Conservation (phyloP, 2,797 vertebrate species). For the Menidia menidia region DNA sequence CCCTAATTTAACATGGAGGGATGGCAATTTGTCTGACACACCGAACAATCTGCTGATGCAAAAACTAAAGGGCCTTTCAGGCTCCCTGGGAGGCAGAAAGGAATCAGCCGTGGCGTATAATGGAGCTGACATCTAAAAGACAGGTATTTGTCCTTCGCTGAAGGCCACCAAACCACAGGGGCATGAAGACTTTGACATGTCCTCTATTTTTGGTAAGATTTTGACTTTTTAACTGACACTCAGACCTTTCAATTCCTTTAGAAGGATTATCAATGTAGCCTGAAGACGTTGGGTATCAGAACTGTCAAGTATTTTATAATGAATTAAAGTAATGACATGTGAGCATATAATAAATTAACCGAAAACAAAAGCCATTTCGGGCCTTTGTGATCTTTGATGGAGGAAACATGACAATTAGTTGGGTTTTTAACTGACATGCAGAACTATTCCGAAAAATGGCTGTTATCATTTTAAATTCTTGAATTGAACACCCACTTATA, state of each 20-base stretch:
- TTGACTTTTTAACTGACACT: slow-evolving; percentile 19
- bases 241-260: not conserved
- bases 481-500: slow-evolving; percentile 62
- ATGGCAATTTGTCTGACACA: slow-evolving; percentile 80
- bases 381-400: not conserved
- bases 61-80: slow-evolving; percentile 77
- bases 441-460: slow-evolving; percentile 34
- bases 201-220: slow-evolving; percentile 13
- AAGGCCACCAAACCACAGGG: slow-evolving; percentile 49
- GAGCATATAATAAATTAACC: slow-evolving; percentile 1
- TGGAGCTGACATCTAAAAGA: slow-evolving; percentile 65
- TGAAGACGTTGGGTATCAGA: not conserved
- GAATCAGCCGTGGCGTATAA: slow-evolving; percentile 63
- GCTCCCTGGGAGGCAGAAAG: slow-evolving; percentile 62
- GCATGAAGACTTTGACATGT: slow-evolving; percentile 25
- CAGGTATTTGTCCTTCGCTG: slow-evolving; percentile 64
- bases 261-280: not conserved
- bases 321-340: slow-evolving; percentile 11
- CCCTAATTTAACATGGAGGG: slow-evolving; percentile 76
- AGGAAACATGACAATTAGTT: slow-evolving; percentile 20
- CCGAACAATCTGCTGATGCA: slow-evolving; percentile 77
- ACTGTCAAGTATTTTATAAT: not conserved
- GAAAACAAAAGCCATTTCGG: slow-evolving; percentile 1
- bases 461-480: slow-evolving; percentile 55
- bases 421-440: slow-evolving; percentile 36